Conservation (phyloP, 2,113 vertebrate genomes). For the Noturus placidus region DNA sequence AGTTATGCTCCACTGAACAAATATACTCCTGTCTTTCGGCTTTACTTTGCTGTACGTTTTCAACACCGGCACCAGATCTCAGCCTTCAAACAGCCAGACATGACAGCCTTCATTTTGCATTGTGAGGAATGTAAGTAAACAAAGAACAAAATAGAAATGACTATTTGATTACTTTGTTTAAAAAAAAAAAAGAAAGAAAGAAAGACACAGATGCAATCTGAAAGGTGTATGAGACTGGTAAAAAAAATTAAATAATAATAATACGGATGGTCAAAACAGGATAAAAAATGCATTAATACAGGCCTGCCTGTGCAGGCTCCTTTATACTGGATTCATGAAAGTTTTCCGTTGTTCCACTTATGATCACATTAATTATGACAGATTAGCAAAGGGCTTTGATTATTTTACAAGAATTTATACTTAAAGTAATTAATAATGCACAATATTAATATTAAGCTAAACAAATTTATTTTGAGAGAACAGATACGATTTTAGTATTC, state of each 20-base stretch:
- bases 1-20: slow-evolving; percentile 71
- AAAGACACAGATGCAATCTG: not conserved
- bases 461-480: not conserved
- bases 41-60: slow-evolving; percentile 52
- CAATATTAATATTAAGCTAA: not conserved
- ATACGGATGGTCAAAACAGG: not conserved
- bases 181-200: slow-evolving; percentile 7
- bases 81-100: slow-evolving; percentile 51
- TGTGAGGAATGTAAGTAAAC: slow-evolving; percentile 61
- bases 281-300: not conserved
- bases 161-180: slow-evolving; percentile 25
- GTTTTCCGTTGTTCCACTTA: not conserved
- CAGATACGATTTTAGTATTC: not conserved
- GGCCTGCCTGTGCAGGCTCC: not conserved
- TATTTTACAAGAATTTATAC: not conserved
- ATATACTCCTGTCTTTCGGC: slow-evolving; percentile 40
- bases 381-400: not conserved
- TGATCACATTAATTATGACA: not conserved
- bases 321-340: not conserved
- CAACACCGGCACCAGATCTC: slow-evolving; percentile 22
- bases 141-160: slow-evolving; percentile 63
- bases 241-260: not conserved
- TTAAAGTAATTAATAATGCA: not conserved
- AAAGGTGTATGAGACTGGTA: not conserved
- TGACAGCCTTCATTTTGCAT: slow-evolving; percentile 59